Evolutionary conservation across 2,113 vertebrate species (phyloP).

Genomic region (Rhagologus leucostigma): DNA sequence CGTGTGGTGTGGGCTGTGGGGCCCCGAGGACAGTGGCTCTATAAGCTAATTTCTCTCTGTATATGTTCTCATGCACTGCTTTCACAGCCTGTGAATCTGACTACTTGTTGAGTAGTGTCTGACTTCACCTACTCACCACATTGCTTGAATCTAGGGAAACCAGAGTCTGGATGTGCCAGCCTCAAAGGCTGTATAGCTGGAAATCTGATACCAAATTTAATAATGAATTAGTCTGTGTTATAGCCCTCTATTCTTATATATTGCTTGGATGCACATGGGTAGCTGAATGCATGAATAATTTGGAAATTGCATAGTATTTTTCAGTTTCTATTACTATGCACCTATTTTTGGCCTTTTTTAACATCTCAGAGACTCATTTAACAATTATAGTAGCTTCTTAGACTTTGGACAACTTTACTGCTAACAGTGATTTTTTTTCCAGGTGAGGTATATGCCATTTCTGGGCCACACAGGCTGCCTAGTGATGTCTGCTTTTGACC

Average conservation of each 20-base stretch:
- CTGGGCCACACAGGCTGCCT: background rate
- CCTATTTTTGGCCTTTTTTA: background rate
- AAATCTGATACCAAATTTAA: background rate
- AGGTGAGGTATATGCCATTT: rapidly evolving
- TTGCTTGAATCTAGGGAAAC: background rate
- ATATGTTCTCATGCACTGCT: background rate
- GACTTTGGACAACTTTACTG: background rate
- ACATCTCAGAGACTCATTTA: background rate
- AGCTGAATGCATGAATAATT: background rate
- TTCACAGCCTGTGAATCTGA: background rate
- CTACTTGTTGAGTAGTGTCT: background rate
- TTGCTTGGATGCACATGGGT: background rate
- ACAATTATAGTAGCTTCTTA: background rate
- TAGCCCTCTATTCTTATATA: background rate
- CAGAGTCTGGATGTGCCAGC: background rate
- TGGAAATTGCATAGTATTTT: background rate
- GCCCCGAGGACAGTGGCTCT: rapidly evolving
- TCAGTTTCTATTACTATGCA: background rate
- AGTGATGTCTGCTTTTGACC: background rate
- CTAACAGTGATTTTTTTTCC: background rate
- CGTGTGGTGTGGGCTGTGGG: background rate
- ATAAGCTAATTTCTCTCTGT: background rate
- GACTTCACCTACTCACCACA: background rate
- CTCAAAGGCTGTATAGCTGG: background rate
- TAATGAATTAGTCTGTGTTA: background rate